Conservation (phyloP, 2,113 vertebrate genomes). For the Sturnira hondurensis region DNA sequence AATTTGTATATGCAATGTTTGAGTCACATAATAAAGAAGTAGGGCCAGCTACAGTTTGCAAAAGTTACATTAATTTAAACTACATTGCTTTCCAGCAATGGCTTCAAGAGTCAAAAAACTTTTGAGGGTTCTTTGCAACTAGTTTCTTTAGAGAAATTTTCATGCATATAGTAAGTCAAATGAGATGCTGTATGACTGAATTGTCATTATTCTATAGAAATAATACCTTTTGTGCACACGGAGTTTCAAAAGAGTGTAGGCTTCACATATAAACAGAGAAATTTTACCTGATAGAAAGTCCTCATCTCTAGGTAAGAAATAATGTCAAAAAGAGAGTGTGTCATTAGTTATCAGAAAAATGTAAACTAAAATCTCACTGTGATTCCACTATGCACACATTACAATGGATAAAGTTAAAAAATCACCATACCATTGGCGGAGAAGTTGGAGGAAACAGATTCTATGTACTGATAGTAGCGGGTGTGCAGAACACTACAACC, state of each 20-base stretch:
- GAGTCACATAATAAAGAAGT: neutral
- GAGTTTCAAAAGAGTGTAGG: neutral
- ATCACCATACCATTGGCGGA: neutral
- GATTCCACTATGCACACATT: neutral
- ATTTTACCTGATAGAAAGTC: neutral
- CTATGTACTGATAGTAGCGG: neutral
- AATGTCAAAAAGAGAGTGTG: neutral
- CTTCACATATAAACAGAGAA: neutral
- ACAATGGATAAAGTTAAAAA: neutral
- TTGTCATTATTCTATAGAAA: neutral
- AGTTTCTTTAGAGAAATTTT: neutral
- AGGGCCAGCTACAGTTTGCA: neutral
- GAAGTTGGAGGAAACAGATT: neutral
- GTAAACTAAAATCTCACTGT: neutral
- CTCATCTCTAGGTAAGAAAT: neutral
- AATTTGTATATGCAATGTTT: conserved; percentile 16
- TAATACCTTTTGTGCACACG: neutral
- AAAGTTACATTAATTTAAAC: conserved; percentile 9
- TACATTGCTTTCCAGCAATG: neutral
- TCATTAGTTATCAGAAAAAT: neutral
- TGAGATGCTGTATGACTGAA: neutral
- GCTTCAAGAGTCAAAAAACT: conserved; percentile 15
- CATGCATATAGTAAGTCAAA: neutral
- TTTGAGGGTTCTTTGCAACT: neutral
- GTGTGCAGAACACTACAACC: neutral